Base-by-base conservation (phyloP, 2,888 invertebrate species). In the Cancer borealis region DNA sequence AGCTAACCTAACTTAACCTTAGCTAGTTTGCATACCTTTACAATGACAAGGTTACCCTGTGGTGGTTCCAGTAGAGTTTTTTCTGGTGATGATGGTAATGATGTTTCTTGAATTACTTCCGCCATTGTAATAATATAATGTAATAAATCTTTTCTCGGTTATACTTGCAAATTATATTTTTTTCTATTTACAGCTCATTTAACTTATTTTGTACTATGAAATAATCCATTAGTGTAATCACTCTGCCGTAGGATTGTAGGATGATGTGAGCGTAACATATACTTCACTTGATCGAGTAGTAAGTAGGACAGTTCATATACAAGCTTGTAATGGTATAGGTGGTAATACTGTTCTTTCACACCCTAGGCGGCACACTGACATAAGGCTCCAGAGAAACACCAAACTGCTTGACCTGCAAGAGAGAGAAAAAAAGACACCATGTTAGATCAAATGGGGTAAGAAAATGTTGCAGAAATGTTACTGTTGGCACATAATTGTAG, bases 321-420 rank as follows among this genome's bases (percentile, higher is more conserved):
- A 92, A 39, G 84, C 88, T 94, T 92, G 90, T 92, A 94, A 91
- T 92, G 92, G 94, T 94, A 94, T 84, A 90, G 94, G 94, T 45
- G 94, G 94, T 94, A 94, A 92, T 94, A 94, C 10, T 94, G 94
- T 94, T 94, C 94, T 90, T 94, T 88, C 92, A 92, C 90, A 92
- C n/a, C 90, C 92, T 90, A 66, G 87, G 91, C 8, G 88, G 60
- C 73, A 90, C 92, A 94, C 87, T 54, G 92, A 92, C 92, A 94
- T 92, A 88, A 26, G 92, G 79, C 84, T 46, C 14, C 30, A 47
- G 17, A 87, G 84, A 91, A 54, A 89, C 84, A 49, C 92, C 73
- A 92, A 88, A 91, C 87, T 92, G 66, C 66, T 73, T 73, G 90
- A 92, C 84, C 94, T 94, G 92, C 17, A 94, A 94, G 54, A 49